Conservation (phyloP, 2,888 invertebrate species). For the Eudemis profundana region DNA sequence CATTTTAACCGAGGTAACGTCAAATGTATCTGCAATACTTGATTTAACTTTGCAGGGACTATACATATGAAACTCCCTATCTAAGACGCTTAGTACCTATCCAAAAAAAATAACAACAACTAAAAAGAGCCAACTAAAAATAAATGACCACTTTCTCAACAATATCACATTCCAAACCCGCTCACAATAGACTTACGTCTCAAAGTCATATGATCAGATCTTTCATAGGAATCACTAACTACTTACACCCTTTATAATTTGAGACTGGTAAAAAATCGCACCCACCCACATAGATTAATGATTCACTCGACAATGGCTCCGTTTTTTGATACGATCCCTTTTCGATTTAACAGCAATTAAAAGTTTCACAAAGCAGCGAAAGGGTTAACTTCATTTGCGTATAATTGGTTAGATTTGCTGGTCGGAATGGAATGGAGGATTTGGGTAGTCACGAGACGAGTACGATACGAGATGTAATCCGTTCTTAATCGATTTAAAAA, state of each 20-base stretch:
- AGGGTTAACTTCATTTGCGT: slow-evolving; percentile 79
- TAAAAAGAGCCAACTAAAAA: slow-evolving; percentile 17
- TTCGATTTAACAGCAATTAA: slow-evolving; percentile 84
- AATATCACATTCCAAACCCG: slow-evolving; percentile 42
- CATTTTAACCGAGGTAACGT: too few species aligned
- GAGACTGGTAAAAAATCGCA: slow-evolving; percentile 49
- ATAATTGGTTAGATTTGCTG: slow-evolving; percentile 70
- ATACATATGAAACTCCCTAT: neutral
- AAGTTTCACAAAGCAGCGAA: slow-evolving; percentile 73
- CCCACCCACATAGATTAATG: slow-evolving; percentile 81
- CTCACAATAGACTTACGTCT: slow-evolving; percentile 7
- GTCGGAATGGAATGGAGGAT: slow-evolving; percentile 47
- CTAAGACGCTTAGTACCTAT: neutral
- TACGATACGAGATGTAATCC: slow-evolving; percentile 17
- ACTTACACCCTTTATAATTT: neutral
- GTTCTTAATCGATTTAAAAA: neutral
- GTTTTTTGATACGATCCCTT: slow-evolving; percentile 71
- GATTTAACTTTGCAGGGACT: too few species aligned
- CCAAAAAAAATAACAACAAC: neutral
- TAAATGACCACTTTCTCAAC: slow-evolving; percentile 32
- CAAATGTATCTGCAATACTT: too few species aligned
- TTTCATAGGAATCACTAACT: neutral
- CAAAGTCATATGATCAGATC: slow-evolving; percentile 50
- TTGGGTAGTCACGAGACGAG: slow-evolving; percentile 45
- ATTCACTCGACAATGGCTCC: slow-evolving; percentile 67